A percentile compares a stretch with the other conserved stretches of the same genome.
These are phyloP conservation scores for Pyxicephalus adspersus DNA, from an alignment of 2,113 vertebrate genomes.

Conservation along the genomic window DNA sequence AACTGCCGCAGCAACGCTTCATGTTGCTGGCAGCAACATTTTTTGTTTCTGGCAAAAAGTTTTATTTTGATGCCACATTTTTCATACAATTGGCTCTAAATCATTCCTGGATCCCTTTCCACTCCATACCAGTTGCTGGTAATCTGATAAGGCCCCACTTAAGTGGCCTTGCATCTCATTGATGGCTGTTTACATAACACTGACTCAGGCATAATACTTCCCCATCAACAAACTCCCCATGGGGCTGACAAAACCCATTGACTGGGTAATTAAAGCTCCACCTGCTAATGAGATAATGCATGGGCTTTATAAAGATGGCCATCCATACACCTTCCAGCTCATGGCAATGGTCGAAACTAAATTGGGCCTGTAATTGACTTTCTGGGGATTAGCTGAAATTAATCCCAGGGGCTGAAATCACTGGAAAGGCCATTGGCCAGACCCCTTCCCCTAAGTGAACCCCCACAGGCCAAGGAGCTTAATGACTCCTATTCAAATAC, in stretches of 20 bases:
- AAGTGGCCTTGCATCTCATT: neutral
- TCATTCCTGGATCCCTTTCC: too few species aligned
- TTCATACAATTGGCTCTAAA: too few species aligned
- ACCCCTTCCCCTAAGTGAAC: neutral
- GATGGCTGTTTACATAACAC: neutral
- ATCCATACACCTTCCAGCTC: neutral
- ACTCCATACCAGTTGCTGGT: too few species aligned
- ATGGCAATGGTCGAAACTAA: neutral
- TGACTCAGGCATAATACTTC: neutral
- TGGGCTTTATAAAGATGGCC: neutral
- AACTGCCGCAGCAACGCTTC: too few species aligned
- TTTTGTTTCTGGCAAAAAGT: too few species aligned
- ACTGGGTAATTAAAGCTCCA: slow-evolving; percentile 7
- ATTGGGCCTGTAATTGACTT: slow-evolving; percentile 29
- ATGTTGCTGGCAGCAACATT: too few species aligned
- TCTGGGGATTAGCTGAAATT: slow-evolving; percentile 25
- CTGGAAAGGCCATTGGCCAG: too few species aligned
- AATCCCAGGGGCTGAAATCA: too few species aligned
- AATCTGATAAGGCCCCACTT: too few species aligned
- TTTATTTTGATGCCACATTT: too few species aligned
- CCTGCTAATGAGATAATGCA: slow-evolving; percentile 39
- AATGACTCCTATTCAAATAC: neutral
- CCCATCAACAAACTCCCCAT: neutral
- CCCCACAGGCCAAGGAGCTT: neutral
- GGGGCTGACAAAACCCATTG: slow-evolving; percentile 32